Percentiles rank a stretch among this genome's conserved stretches.
Conservation (phyloP, 1,140 invertebrate species). For the Paracyclopina nana region DNA sequence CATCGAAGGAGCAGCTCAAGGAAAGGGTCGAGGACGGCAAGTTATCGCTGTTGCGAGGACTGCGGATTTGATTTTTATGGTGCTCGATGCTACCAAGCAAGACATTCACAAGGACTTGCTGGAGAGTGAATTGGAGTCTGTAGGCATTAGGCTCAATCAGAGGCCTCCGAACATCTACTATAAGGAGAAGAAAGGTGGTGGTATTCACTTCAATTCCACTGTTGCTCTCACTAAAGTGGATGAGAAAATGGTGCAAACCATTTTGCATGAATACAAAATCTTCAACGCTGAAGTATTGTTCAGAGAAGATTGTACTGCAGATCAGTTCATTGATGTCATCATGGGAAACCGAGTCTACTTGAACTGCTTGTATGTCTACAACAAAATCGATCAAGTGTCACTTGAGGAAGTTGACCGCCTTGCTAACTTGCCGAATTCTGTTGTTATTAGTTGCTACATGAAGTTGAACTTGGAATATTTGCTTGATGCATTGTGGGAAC, state of each 20-base stretch:
- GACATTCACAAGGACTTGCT: conserved; percentile 75
- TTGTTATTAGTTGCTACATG: conserved; percentile 75
- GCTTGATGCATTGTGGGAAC: conserved; percentile 79
- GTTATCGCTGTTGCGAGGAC: conserved; percentile 93
- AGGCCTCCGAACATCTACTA: conserved; percentile 92
- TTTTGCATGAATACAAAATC: conserved; percentile 97
- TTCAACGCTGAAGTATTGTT: conserved; percentile 94
- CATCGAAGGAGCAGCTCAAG: conserved; percentile 89
- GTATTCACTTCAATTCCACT: conserved; percentile 95
- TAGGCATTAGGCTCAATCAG: conserved; percentile 87
- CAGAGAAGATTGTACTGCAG: conserved; percentile 80
- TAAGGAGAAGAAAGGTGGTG: conserved; percentile 91
- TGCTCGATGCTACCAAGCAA: conserved; percentile 92
- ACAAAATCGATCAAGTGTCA: conserved; percentile 99
- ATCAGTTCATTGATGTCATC: conserved; percentile 98
- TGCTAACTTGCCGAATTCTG: conserved; percentile 1
- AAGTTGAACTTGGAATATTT: conserved; percentile 93
- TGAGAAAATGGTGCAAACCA: conserved; percentile 95
- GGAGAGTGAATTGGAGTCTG: conserved; percentile 82
- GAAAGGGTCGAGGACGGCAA: conserved; percentile 63
- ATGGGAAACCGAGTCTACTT: conserved; percentile 91
- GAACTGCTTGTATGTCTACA: conserved; percentile 94
- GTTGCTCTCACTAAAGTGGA: conserved; percentile 78
- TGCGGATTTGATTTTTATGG: conserved; percentile 91
- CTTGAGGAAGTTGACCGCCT: conserved; percentile 87